Base-by-base conservation (phyloP, 2,888 invertebrate species). In the Cheilosia pagana region DNA sequence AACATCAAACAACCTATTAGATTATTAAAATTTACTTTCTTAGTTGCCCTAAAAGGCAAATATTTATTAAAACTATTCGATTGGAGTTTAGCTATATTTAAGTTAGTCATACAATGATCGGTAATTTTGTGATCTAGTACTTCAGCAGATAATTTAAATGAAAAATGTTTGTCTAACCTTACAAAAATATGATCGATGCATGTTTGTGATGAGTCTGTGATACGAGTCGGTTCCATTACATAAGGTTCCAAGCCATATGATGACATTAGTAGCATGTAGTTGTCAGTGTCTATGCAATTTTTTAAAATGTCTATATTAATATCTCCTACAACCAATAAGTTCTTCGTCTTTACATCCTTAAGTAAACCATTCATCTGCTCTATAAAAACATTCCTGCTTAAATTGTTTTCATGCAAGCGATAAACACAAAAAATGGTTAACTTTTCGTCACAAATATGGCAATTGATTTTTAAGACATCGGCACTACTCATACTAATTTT, bases 101-200 rank as follows among this genome's bases (percentile, higher is more conserved):
- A 52, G 25, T 50, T 50, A 14, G 21, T 25, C 60, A 60, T 60
- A 28, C 62, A 63, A 7, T 50, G 65, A 16, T 65, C 52, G 28
- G 63, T 65, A 39, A 65, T 65, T 52, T 21, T 65, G n/a, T 28
- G 14, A 21, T 59, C 57, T n/a, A 68, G 19, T 21, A 72, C 62
- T 45, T 72, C 52, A 62, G 52, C 41, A 39, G 28, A 41, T 31
- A 55, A 6, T 19, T 12, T n/a, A 52, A 31, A 21, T n/a, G 6
- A 16, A 8, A 14, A 16, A 10, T 52, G 16, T 3, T 28, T 55
- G 5, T 62, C 41, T 53, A 62, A 53, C 31, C 43, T 52, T 21
- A 41, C 60, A 43, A 60, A 62, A 25, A 53, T 25, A 39, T 65
- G 52, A 16, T 28, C 28, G 7, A 55, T 67, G 3, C 53, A 67